Evolutionary conservation across 2,113 vertebrate species (phyloP), one percentile per base, ranked within the genome.

Genomic region (Cryptotis parvus): DNA sequence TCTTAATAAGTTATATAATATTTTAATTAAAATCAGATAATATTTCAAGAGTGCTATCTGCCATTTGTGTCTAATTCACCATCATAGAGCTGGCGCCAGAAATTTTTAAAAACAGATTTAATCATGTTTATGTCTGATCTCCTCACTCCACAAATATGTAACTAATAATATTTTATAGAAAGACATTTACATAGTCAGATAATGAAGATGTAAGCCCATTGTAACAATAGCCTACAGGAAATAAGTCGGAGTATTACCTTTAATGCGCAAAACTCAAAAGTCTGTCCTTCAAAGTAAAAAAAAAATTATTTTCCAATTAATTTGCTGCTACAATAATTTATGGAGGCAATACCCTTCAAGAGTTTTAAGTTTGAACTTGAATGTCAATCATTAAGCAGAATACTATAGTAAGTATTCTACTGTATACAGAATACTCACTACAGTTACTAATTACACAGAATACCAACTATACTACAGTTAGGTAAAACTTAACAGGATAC

Each of bases 1-100:
- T 14, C 61, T 74, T 79, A 91, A 81, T 69, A 77, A 79, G 78
- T 74, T 33, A 79, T 20, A 37, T 75, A 79, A 84, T 15, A 45
- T 88, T 82, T 82, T 63, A 73, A 90, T 78, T 68, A 72, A n/a
- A n/a, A 82, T 74, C 79, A 92, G 75, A 78, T 65, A 78, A 31
- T 39, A 86, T 58, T 95, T 90, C 33, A 49, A 91, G 65, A 76
- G 10, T 8, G 16, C 41, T 83, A 39, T 9, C 52, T 84, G 33
- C 63, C 45, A 69, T 29, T 33, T 70, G 31, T n/a, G 15, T 72
- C 89, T 75, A 69, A 80, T 88, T 83, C 84, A 65, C 31, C 11
- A 20, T 26, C 63, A 90, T 0, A 78, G 27, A 84, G 41, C 27
- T 91, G 73, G 29, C 84, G 52, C 43, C 58, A 68, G 31, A 87